Percentiles rank a stretch among this genome's conserved stretches.
Conservation (phyloP, 2,797 vertebrate genomes). For the Phoeniculus purpureus region DNA sequence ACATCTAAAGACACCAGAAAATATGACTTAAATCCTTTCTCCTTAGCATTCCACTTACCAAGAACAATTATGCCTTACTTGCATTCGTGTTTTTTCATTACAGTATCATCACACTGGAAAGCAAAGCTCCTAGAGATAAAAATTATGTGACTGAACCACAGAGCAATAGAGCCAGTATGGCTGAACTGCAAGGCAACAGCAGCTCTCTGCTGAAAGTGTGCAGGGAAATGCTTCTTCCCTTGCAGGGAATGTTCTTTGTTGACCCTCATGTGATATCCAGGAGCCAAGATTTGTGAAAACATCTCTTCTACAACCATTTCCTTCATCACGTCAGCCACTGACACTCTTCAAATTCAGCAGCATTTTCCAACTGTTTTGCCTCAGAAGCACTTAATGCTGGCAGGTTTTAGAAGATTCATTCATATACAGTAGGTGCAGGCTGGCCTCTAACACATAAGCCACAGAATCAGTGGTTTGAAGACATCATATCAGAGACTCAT, state of each 20-base stretch:
- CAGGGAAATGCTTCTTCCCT: not conserved
- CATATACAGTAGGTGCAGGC: not conserved
- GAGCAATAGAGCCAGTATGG: fast-evolving
- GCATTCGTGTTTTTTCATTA: not conserved
- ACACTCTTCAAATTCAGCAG: not conserved
- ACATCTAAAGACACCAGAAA: not conserved
- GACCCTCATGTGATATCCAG: not conserved
- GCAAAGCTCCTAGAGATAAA: not conserved
- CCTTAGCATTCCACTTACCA: not conserved
- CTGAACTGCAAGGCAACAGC: not conserved
- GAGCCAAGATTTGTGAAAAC: not conserved
- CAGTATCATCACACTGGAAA: not conserved
- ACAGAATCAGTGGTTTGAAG: not conserved
- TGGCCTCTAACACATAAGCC: not conserved
- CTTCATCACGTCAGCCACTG: not conserved
- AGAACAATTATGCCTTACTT: not conserved
- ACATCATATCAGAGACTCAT: not conserved
- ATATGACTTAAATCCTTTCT: not conserved
- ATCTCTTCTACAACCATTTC: not conserved
- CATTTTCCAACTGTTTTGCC: not conserved
- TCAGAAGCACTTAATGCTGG: not conserved
- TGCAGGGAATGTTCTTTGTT: not conserved
- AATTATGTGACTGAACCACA: not conserved
- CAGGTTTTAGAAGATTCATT: not conserved
- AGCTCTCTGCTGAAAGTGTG: not conserved